Evolutionary conservation across 2,113 vertebrate genomes (phyloP), one percentile per base, ranked within the genome.

Genomic region (Tychaedon coryphoeus): DNA sequence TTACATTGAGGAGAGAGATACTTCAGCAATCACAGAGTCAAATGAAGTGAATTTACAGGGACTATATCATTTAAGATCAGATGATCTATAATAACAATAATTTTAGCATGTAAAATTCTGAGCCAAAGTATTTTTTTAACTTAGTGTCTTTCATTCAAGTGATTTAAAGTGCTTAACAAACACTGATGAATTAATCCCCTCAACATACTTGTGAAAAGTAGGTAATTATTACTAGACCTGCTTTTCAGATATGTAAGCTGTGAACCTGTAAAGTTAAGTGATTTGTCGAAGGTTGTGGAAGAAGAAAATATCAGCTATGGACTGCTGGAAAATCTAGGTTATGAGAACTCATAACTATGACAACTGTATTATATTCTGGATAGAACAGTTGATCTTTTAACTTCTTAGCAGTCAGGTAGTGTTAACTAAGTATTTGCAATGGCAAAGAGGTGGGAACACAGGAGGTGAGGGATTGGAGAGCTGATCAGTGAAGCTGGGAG

Each of bases 361-460:
- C 31, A 81, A 60, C 14, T n/a, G 1, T 28, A 20, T 56, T 81
- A 50, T 22, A 73, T 19, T 58, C 72, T 60, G 40, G 43, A 23
- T 7, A 64, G 38, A 77, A 62, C 14, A 54, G 1, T 5, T 29
- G 23, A 38, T 65, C 6, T 64, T 85, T 38, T 76, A 45, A 47
- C 73, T 85, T 95, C 58, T 73, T 72, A 78, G 36, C 13, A 45
- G 58, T 38, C 33, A 69, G 24, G 11, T 54, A 28, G 19, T 3
- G 3, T 58, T 88, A 80, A 38, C 9, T 38, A 56, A 57, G 34
- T 58, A 61, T 70, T 91, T 73, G 18, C 28, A 79, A n/a, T 4
- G 4, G 34, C 45, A 43, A 84, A 58, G 73, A 92, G 70, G 80
- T 77, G 71, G 91, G 96, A 96, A 80, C 67, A 96, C 83, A 96